These are phyloP conservation scores for Progne subis DNA, from an alignment of 2,113 vertebrate genomes.

Conservation along the genomic window DNA sequence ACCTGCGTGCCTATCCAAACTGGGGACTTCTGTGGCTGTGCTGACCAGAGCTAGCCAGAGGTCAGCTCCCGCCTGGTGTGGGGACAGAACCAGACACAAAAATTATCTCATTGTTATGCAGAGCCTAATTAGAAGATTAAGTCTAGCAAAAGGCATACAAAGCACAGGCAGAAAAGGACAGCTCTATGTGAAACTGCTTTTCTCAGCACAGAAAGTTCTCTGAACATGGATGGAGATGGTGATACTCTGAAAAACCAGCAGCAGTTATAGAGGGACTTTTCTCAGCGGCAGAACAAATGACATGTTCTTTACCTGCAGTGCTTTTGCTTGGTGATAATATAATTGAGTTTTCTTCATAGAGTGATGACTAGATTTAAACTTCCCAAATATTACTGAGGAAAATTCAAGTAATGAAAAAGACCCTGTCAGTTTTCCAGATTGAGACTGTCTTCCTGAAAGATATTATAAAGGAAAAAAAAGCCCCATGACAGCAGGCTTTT, in stretches of 20 bases:
- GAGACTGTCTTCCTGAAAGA: background rate
- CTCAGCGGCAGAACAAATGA: background rate
- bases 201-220: background rate
- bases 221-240: background rate
- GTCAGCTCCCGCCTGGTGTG: too few relatives aligned
- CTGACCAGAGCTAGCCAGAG: too few relatives aligned
- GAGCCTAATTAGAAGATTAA: constrained; percentile 35
- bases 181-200: background rate
- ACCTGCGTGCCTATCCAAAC: too few relatives aligned
- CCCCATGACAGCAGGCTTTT: background rate
- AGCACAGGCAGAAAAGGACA: background rate
- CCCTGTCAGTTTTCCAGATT: background rate
- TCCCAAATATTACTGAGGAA: background rate
- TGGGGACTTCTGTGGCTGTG: too few relatives aligned
- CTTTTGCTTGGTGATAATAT: background rate
- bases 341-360: background rate
- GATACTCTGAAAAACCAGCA: background rate
- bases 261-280: background rate
- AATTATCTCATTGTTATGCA: constrained; percentile 1
- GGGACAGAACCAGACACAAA: background rate
- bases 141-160: background rate
- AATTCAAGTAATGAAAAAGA: background rate
- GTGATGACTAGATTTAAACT: background rate
- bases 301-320: background rate
- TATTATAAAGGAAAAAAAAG: background rate